Base-by-base conservation (phyloP, 92 coral and sea anemone species). In the Parazoanthus atlanticus region DNA sequence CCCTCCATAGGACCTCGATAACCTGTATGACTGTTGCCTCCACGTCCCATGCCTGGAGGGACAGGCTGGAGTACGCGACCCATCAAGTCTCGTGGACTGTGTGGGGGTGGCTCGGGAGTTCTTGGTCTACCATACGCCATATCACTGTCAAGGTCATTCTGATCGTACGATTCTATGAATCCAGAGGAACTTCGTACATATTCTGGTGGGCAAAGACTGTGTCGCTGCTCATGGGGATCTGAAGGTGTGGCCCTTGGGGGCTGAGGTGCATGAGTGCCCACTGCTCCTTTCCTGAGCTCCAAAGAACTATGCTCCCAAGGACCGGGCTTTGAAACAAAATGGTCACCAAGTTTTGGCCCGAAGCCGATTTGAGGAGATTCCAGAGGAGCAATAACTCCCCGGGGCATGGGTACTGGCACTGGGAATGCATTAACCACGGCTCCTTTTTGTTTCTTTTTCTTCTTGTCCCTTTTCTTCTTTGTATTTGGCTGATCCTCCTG, bases 271-370 rank as follows among this genome's bases (percentile, higher is more conserved):
- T 15, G 64, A 26, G 28, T 43, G 12, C 9, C 26, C n/a, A 67
- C 10, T 43, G 92, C 92, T 65, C 94, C 90, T 80, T 94, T 93
- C 6, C 89, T 81, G 38, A 89, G 88, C 78, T 96, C 96, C 32
- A 95, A 85, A 52, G 91, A 84, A 17, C 91, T 88, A 77, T 93
- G 96, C 86, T 92, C 96, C 98, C 98, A 93, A 43, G 98, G 94
- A 16, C 81, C 96, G 76, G 95, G 94, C 74, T 92, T 93, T 17
- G 83, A 28, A 26, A 88, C 84, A n/a, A 80, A 73, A 13, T 87
- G 92, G 74, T 95, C 93, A 88, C 92, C 78, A 30, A 95, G 91
- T 90, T 95, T 95, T 38, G 89, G 31, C 58, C 88, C 73, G 30
- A 92, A 88, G 34, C 82, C 81, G 76, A 73, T 58, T 17, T 91